Evolutionary conservation across 2,797 vertebrate species (phyloP), one percentile per base, ranked within the genome.

Genomic region (Micropoecilia bifurca): DNA sequence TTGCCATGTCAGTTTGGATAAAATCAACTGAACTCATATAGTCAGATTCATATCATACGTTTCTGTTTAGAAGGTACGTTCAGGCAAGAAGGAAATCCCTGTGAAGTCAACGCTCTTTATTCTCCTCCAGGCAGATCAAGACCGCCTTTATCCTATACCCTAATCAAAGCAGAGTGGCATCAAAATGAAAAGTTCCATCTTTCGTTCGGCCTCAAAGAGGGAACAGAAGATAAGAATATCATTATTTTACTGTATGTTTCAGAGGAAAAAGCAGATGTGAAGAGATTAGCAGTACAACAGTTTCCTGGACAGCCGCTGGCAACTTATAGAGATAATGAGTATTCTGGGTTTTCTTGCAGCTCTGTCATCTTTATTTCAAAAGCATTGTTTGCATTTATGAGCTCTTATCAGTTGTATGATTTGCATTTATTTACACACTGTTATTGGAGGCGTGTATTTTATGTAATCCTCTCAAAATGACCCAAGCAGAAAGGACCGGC

Each of bases 341-440:
- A 45, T 80, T 85, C 78, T 82, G 77, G 69, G 57, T 83, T 84
- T 87, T 86, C 53, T 76, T 68, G 80, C 57, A 8, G 82, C 80
- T 87, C 86, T 89, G 77, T 89, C 83, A 74, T 88, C 78, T 83
- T 87, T 87, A 85, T 89, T 92, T 92, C 87, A 91, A 91, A 93
- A 82, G 79, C 81, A 85, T 83, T 91, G 90, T 91, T 93, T 94
- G 88, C 86, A 90, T 80, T 92, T 80, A 73, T 48, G 73, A 81
- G 75, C 87, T 77, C 74, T 88, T 87, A 82, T 92, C 85, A 84
- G 81, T 77, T 55, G 82, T 87, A 91, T 91, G 85, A 92, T 85
- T 81, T 74, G 82, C 73, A 88, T 92, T 92, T 87, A 90, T 85
- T 85, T 83, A 41, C 79, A 91, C 88, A 90, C 85, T 91, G 79